Evolutionary conservation across 2,888 invertebrate species (phyloP), one percentile per base, ranked within the genome.

Genomic region (Stramonita haemastoma): DNA sequence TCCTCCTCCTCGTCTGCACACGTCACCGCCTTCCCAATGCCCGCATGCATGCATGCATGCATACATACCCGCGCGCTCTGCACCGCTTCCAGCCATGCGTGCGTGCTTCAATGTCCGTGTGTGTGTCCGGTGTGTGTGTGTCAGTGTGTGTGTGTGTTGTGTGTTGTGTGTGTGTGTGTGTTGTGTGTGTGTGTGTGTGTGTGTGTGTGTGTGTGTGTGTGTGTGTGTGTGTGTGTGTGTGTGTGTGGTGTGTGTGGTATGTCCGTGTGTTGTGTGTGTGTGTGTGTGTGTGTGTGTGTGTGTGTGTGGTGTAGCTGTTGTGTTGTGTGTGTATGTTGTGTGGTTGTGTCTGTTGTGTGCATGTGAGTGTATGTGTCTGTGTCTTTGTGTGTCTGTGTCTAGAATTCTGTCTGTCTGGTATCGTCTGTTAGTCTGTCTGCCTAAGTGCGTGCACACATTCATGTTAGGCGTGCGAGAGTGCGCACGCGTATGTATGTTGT

Each of bases 91-190:
- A 15, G 6, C n/a, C 29, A 29, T 77, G n/a, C 73, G 29, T 77
- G 13, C 29, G 26, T 73, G 29, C 29, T 29, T 77, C 2, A 32
- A 83, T 19, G 1, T 36, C 17, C n/a, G 36, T 83, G 46, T 73
- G 73, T 73, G 73, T 73, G 73, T 73, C 22, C 26, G 73, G 73
- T 73, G 73, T 73, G 73, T 73, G 73, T 73, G 73, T 17, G 73
- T 73, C 22, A 1, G 73, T 73, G 73, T 17, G 73, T 73, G 73
- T 73, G 73, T 17, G 73, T 73, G 29, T n/a, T 73, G 73, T 73
- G 73, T 73, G 79, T 32, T 4, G 19, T 19, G 4, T 79, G 79
- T 79, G 79, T 79, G 79, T 29, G 79, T 79, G 79, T 79, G 79
- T n/a, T 79, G 79, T 73, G 73, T 26, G 73, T 26, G 73, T 26